These are phyloP conservation scores for Bedellia somnulentella DNA, from an alignment of 2,888 invertebrate species.

Conservation along the genomic window DNA sequence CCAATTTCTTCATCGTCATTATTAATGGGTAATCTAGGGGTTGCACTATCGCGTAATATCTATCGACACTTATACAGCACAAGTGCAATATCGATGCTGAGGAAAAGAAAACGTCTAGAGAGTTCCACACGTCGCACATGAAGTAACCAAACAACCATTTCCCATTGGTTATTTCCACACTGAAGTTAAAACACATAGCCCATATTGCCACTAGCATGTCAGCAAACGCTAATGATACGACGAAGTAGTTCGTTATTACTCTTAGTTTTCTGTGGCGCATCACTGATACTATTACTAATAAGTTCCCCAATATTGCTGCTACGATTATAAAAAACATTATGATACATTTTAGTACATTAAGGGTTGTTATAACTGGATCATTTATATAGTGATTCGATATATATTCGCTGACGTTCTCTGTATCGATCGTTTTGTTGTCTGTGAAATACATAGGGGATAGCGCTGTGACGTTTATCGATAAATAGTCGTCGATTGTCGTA, in stretches of 20 bases:
- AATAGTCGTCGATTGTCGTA: too few relatives aligned
- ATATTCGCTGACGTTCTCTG: constrained; percentile 33
- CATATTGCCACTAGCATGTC: constrained; percentile 93
- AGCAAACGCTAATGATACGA: constrained; percentile 90
- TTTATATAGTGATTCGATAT: constrained; percentile 36
- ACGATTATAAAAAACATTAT: constrained; percentile 88
- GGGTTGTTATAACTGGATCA: constrained; percentile 56
- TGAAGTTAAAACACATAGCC: constrained; percentile 93
- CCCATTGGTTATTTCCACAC: constrained; percentile 81
- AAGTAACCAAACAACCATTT: constrained; percentile 87
- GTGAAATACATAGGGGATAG: constrained; percentile 50
- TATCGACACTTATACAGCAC: constrained; percentile 88
- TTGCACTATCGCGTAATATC: constrained; percentile 91
- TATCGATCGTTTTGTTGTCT: constrained; percentile 33
- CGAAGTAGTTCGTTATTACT: constrained; percentile 94
- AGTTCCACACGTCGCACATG: constrained; percentile 96
- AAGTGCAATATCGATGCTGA: constrained; percentile 92
- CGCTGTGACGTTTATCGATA: constrained; percentile 34
- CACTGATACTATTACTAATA: constrained; percentile 85
- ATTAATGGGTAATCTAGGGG: constrained; percentile 91
- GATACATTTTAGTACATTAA: constrained; percentile 69
- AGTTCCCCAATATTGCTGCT: constrained; percentile 86
- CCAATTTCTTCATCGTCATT: constrained; percentile 82
- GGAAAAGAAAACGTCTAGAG: constrained; percentile 92
- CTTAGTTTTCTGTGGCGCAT: constrained; percentile 65